These are phyloP conservation scores for Sebastes cheni DNA, from an alignment of 2,797 vertebrate species.

Conservation along the genomic window DNA sequence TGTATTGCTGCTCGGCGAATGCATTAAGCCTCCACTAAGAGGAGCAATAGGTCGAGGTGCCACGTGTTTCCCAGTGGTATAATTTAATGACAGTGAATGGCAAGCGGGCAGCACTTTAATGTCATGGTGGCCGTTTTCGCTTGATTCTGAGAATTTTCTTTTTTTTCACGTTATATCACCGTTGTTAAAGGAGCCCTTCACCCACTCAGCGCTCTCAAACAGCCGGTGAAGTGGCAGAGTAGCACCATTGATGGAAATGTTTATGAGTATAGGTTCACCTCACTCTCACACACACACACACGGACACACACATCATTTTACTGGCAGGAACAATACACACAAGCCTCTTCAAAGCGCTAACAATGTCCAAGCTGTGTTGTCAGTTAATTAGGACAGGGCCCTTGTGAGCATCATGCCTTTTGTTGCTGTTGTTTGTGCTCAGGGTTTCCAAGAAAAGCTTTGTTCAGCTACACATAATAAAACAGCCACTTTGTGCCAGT, in stretches of 20 bases:
- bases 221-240: conserved; percentile 22
- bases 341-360: conserved; percentile 17
- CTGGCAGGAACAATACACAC: conserved; percentile 19
- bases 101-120: not conserved
- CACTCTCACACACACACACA: not conserved
- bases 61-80: conserved; percentile 16
- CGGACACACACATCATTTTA: not conserved
- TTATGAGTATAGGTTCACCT: conserved; percentile 18
- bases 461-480: not conserved
- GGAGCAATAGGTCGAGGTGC: conserved; percentile 25
- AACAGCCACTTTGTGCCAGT: not conserved
- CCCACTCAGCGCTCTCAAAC: conserved; percentile 18
- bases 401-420: conserved; percentile 23
- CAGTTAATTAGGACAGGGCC: conserved; percentile 26
- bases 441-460: conserved; percentile 21
- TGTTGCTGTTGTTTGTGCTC: conserved; percentile 30
- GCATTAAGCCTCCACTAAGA: conserved; percentile 15
- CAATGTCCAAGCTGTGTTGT: conserved; percentile 13
- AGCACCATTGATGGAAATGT: conserved; percentile 51
- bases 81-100: not conserved
- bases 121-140: not conserved
- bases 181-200: conserved; percentile 28
- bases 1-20: not conserved
- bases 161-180: conserved; percentile 2
- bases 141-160: not conserved